These are phyloP conservation scores for Elephantulus edwardii DNA, from an alignment of 2,113 vertebrate genomes.

Conservation along the genomic window DNA sequence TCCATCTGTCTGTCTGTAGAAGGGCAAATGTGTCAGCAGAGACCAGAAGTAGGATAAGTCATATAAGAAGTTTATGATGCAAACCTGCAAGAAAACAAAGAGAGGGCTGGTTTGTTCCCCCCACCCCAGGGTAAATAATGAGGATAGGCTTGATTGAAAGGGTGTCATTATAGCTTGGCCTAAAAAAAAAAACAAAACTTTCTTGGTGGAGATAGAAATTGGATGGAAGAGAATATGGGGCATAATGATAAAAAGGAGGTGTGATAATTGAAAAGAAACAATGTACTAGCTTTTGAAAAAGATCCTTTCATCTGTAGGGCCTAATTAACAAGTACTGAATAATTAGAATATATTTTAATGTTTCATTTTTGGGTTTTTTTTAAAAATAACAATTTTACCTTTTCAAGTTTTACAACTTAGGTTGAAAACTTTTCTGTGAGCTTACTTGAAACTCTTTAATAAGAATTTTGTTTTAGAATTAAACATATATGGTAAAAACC, in stretches of 20 bases:
- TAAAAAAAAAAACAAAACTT: background rate
- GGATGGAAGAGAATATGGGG: background rate
- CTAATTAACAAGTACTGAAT: background rate
- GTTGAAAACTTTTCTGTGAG: background rate
- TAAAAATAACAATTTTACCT: slow-evolving; percentile 4
- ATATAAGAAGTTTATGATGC: background rate
- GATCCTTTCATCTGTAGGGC: background rate
- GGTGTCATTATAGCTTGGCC: background rate
- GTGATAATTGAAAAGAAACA: background rate
- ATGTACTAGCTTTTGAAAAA: slow-evolving; percentile 14
- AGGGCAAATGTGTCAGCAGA: background rate
- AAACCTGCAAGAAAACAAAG: background rate
- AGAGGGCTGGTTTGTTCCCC: background rate
- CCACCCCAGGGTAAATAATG: background rate
- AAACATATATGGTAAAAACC: background rate
- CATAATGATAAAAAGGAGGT: background rate
- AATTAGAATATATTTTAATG: slow-evolving; percentile 13
- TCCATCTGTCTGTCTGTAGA: too few species aligned
- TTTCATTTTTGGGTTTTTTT: too few species aligned
- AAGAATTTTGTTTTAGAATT: slow-evolving; percentile 26
- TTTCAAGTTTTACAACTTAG: slow-evolving; percentile 37
- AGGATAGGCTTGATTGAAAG: background rate
- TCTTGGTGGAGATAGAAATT: background rate
- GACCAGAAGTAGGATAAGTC: background rate
- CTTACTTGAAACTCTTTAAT: slow-evolving; percentile 12